phyloP scores from a whole-genome alignment of 2,797 vertebrate species.

The Helarctos malayanus region DNA sequence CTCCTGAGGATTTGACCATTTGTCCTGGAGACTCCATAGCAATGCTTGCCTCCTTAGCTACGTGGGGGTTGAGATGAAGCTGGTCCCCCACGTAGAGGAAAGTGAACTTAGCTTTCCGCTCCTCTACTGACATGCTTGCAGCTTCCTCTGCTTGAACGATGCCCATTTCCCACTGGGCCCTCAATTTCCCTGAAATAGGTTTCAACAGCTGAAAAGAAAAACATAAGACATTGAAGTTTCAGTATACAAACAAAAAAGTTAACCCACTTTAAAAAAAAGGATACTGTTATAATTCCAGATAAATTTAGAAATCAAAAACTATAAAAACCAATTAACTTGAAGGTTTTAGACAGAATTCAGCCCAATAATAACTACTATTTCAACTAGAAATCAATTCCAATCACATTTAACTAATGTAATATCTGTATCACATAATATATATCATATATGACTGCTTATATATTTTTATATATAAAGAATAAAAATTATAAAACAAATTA shows the following conservation, averaged over 20 bases:
- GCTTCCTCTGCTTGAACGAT: constrained; percentile 95
- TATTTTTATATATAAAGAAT: neutral
- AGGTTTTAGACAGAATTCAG: constrained; percentile 29
- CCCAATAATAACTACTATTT: neutral
- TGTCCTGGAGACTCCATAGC: constrained; percentile 83
- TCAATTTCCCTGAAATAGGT: constrained; percentile 93
- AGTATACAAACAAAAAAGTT: neutral
- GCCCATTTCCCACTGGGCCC: constrained; percentile 95
- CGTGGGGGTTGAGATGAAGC: constrained; percentile 93
- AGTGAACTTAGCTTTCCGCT: constrained; percentile 94
- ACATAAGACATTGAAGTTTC: neutral
- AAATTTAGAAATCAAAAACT: constrained; percentile 32
- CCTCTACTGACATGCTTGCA: constrained; percentile 91
- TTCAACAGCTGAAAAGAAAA: constrained; percentile 88
- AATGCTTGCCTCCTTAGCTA: constrained; percentile 91
- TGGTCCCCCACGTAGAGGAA: constrained; percentile 94
- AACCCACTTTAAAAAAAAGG: neutral
- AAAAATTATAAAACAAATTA: neutral
- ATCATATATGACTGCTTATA: fast-evolving
- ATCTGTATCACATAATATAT: neutral
- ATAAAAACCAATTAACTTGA: neutral
- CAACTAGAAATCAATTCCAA: neutral
- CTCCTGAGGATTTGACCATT: constrained; percentile 77
- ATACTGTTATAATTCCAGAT: neutral
- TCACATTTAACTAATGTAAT: neutral